These are phyloP conservation scores for Eupelmus urozonus DNA, from an alignment of 2,888 invertebrate species.

Conservation along the genomic window DNA sequence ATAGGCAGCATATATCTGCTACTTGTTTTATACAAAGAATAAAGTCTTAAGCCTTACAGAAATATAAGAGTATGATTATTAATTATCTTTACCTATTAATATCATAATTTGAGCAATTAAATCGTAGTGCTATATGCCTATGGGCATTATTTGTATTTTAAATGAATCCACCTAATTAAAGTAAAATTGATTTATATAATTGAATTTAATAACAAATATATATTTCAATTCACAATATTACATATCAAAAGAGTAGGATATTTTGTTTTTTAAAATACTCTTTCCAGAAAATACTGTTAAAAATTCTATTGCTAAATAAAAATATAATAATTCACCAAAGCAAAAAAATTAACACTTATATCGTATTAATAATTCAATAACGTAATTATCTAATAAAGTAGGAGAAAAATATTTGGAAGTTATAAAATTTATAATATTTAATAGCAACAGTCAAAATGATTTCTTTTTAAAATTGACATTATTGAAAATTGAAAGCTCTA, in stretches of 20 bases:
- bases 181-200: neutral
- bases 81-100: constrained; percentile 8
- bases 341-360: constrained; percentile 8
- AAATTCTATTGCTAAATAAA: constrained; percentile 15
- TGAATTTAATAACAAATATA: constrained; percentile 12
- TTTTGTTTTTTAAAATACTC: constrained; percentile 13
- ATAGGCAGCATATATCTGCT: neutral
- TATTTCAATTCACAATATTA: constrained; percentile 18
- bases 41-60: constrained; percentile 33
- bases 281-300: constrained; percentile 41
- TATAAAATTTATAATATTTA: constrained; percentile 22
- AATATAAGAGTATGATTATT: constrained; percentile 21
- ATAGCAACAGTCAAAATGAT: constrained; percentile 12
- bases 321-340: constrained; percentile 18
- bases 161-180: neutral
- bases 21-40: constrained; percentile 44
- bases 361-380: neutral
- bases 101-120: constrained; percentile 13
- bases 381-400: constrained; percentile 12
- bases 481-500: constrained; percentile 25
- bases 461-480: constrained; percentile 21
- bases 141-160: constrained; percentile 22
- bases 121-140: constrained; percentile 9
- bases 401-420: constrained; percentile 15
- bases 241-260: constrained; percentile 27